Evolutionary conservation across 2,113 vertebrate genomes (phyloP).

Genomic region (Sylvietta virens): DNA sequence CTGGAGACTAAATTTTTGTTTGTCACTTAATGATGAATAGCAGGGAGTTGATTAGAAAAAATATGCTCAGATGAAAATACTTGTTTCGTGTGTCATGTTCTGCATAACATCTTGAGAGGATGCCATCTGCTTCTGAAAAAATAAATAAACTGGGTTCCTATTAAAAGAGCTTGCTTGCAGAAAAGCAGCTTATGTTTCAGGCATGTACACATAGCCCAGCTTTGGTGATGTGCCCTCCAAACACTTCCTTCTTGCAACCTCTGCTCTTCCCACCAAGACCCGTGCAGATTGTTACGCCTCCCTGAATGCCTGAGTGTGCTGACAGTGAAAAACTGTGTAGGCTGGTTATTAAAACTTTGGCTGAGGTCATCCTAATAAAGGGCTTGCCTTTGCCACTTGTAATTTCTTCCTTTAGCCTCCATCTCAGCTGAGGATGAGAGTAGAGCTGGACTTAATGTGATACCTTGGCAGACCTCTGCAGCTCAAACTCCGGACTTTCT

Average conservation of each 20-base stretch:
- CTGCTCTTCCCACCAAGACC: constrained; percentile 3
- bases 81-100: constrained; percentile 55
- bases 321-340: neutral
- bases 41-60: constrained; percentile 62
- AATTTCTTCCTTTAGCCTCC: neutral
- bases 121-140: constrained; percentile 64
- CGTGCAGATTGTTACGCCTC: neutral
- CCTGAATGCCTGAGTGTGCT: neutral
- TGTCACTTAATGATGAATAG: constrained; percentile 60
- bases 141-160: constrained; percentile 55
- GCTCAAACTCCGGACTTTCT: neutral
- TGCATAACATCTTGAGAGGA: constrained; percentile 52
- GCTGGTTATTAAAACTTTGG: neutral
- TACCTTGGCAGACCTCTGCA: neutral
- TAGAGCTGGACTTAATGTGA: neutral
- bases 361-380: neutral
- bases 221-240: constrained; percentile 8
- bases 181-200: constrained; percentile 56
- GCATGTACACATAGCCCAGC: neutral
- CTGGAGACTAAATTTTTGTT: constrained; percentile 47
- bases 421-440: neutral
- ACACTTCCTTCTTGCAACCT: constrained; percentile 17
- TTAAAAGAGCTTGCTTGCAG: constrained; percentile 43
- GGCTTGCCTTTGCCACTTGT: neutral
- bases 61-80: constrained; percentile 57